Evolutionary conservation across 2,888 invertebrate species (phyloP).

Genomic region (Nycteola revayana): DNA sequence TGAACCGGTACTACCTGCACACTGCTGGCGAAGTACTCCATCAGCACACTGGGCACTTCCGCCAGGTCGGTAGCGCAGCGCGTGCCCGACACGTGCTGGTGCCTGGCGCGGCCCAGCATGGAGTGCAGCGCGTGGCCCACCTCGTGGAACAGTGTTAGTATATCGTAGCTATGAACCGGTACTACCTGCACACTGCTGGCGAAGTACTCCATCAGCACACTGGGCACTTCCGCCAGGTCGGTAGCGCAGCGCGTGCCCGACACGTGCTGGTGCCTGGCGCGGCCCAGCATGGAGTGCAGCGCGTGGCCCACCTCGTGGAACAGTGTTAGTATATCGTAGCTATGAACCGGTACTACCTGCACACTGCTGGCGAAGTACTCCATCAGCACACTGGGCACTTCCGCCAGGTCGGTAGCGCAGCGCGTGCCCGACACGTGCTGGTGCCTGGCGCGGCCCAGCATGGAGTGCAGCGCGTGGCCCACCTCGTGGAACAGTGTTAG

Average conservation of each 20-base stretch:
- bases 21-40: conserved; percentile 98
- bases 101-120: conserved; percentile 97
- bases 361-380: conserved; percentile 97
- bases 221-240: conserved; percentile 99
- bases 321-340: no score
- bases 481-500: conserved; percentile 98
- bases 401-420: conserved; percentile 98
- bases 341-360: conserved; percentile 64
- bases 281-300: conserved; percentile 98
- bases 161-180: no score
- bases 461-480: conserved; percentile 96
- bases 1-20: conserved; percentile 80
- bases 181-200: conserved; percentile 88
- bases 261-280: conserved; percentile 98
- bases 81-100: conserved; percentile 99
- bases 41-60: conserved; percentile 98
- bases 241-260: conserved; percentile 98
- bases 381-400: conserved; percentile 99
- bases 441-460: conserved; percentile 97
- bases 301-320: conserved; percentile 98
- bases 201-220: conserved; percentile 99
- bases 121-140: conserved; percentile 96
- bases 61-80: conserved; percentile 98
- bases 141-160: conserved; percentile 96
- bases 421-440: conserved; percentile 99